Evolutionary conservation across 2,888 invertebrate genomes (phyloP), one percentile per base, ranked within the genome.

Genomic region (Troilus luridus): DNA sequence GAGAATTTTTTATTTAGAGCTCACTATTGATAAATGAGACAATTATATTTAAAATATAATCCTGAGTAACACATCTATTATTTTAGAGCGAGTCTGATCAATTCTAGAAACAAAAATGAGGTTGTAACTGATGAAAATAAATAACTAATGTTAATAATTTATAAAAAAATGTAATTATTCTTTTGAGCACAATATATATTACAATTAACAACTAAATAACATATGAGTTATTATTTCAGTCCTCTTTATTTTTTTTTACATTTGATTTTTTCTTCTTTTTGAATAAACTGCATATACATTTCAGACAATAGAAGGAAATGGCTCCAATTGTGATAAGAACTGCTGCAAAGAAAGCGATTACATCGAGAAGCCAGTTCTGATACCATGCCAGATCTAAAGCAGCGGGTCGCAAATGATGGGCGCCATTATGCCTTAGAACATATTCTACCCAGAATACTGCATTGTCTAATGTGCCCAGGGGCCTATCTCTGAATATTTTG

Each of bases 371-470:
- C n/a, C 27, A 27, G n/a, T 72, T 54, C 77, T 90, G 90, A 67
- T 90, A 90, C 90, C 90, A 90, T 8, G 90, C 7, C 1, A 90
- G 67, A 12, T 58, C 27, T 11, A 77, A n/a, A 58, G 24, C 21
- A 12, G 21, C 90, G 6, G 90, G 90, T 10, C 90, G 58, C 17
- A 90, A 27, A 58, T 90, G 90, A 12, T 24, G 67, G 8, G 90
- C 90, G 1, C 90, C 90, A n/a, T 77, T 54, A 14, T 90, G 90
- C 17, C 90, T 54, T 6, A 90, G 58, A 21, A 90, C 90, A n/a
- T 90, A 90, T 72, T 90, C 77, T 58, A 62, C 9, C 90, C 90
- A 90, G 77, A 67, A 90, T 21, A 90, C 17, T 54, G 90, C n/a
- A 56, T 72, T 90, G 60, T 90, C 58, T 24, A 90, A 17, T 17